Conservation (phyloP, 2,113 vertebrate genomes). For the Natator depressus region DNA sequence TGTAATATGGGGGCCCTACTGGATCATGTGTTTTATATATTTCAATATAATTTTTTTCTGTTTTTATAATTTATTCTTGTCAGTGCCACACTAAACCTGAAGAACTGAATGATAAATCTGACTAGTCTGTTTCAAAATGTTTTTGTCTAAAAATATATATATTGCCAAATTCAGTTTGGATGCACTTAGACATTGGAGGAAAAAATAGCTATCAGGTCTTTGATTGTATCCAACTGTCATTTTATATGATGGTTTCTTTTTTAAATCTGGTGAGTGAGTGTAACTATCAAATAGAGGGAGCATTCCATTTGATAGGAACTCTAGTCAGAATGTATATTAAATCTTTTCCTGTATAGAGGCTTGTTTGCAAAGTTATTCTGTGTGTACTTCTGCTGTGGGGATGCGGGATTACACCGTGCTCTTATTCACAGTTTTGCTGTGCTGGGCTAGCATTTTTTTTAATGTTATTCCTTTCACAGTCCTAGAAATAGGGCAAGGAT, state of each 20-base stretch:
- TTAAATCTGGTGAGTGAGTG: not conserved
- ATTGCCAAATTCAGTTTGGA: not conserved
- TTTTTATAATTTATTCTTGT: not conserved
- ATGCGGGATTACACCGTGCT: accelerated
- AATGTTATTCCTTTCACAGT: not conserved
- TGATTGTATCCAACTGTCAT: not conserved
- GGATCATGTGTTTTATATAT: not conserved
- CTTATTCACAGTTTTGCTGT: not conserved
- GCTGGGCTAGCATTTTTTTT: not conserved
- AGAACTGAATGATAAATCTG: not conserved
- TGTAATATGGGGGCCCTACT: not conserved
- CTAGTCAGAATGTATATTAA: not conserved
- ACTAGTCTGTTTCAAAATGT: not conserved
- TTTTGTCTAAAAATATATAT: not conserved
- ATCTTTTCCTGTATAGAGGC: not conserved
- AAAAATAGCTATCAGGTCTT: not conserved
- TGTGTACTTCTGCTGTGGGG: not conserved
- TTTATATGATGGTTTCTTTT: not conserved
- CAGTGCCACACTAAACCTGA: accelerated
- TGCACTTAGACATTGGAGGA: not conserved
- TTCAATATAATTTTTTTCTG: not conserved
- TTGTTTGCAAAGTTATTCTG: not conserved
- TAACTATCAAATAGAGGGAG: not conserved
- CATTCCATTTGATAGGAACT: not conserved
- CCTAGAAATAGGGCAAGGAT: not conserved